Evolutionary conservation across 1,140 invertebrate species (phyloP).

Genomic region (Cotesia typhae): DNA sequence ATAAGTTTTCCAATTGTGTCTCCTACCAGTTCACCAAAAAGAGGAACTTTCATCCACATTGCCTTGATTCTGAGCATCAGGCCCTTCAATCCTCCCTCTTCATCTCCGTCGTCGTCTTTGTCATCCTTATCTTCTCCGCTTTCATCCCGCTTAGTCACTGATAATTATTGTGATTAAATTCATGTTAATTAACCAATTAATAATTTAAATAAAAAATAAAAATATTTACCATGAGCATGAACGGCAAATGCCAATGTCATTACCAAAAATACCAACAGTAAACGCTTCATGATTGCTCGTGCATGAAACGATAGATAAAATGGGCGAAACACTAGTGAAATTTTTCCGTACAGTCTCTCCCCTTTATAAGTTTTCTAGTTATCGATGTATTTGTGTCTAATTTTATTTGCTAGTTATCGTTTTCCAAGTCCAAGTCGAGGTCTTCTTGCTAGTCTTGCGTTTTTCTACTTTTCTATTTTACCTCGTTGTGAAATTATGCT

Average conservation of each 20-base stretch:
- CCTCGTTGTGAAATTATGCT: background rate
- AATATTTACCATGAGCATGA: background rate
- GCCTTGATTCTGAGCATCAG: background rate
- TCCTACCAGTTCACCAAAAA: constrained; percentile 4
- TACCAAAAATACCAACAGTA: background rate
- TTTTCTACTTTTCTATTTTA: background rate
- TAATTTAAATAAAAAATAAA: background rate
- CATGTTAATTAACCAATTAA: background rate
- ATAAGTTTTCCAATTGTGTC: background rate
- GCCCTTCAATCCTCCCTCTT: constrained; percentile 8
- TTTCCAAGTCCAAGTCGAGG: too few species aligned
- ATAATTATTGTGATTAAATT: background rate
- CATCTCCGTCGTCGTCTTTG: background rate
- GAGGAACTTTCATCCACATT: constrained; percentile 2
- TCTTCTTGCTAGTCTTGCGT: too few species aligned
- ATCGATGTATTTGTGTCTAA: background rate
- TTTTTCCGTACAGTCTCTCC: background rate
- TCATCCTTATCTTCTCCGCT: background rate
- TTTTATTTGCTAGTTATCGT: background rate
- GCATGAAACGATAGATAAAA: background rate
- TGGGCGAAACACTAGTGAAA: background rate
- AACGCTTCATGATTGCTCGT: background rate
- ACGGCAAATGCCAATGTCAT: too few species aligned
- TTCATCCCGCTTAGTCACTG: constrained; percentile 24
- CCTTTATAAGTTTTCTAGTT: background rate